Conservation (phyloP, 1,140 invertebrate species). For the Glomeris maerens region DNA sequence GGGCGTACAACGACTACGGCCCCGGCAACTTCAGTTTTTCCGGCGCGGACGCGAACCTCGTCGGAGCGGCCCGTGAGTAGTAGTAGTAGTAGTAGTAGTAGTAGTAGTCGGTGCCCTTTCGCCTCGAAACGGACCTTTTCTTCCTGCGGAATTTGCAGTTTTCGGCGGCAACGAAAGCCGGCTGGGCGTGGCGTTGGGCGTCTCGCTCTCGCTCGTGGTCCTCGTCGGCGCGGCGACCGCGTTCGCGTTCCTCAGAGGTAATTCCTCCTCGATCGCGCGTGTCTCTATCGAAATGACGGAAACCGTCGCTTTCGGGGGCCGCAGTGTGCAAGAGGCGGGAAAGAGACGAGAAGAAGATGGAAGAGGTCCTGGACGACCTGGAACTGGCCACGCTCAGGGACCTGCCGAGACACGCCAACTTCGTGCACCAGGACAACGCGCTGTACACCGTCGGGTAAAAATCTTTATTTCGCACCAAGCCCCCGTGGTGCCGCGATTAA, state of each 20-base stretch:
- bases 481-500: neutral
- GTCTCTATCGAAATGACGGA: no score
- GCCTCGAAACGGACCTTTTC: neutral
- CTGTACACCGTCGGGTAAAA: slow-evolving; percentile 46
- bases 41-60: slow-evolving; percentile 21
- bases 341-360: slow-evolving; percentile 42
- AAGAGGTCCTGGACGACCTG: slow-evolving; percentile 50
- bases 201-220: neutral
- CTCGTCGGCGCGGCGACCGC: neutral
- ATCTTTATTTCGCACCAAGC: neutral
- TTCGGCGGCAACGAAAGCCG: neutral
- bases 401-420: slow-evolving; percentile 51
- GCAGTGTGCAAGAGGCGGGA: slow-evolving; percentile 25
- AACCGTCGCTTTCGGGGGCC: no score
- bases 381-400: slow-evolving; percentile 77
- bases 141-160: neutral
- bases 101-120: no score
- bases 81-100: no score
- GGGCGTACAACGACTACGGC: slow-evolving; percentile 64
- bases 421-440: slow-evolving; percentile 63
- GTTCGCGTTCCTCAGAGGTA: neutral
- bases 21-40: slow-evolving; percentile 47
- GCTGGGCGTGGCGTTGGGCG: neutral
- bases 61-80: no score
- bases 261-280: no score